Evolutionary conservation across 2,113 vertebrate genomes (phyloP), one percentile per base, ranked within the genome.

Genomic region (Thunnus thynnus): DNA sequence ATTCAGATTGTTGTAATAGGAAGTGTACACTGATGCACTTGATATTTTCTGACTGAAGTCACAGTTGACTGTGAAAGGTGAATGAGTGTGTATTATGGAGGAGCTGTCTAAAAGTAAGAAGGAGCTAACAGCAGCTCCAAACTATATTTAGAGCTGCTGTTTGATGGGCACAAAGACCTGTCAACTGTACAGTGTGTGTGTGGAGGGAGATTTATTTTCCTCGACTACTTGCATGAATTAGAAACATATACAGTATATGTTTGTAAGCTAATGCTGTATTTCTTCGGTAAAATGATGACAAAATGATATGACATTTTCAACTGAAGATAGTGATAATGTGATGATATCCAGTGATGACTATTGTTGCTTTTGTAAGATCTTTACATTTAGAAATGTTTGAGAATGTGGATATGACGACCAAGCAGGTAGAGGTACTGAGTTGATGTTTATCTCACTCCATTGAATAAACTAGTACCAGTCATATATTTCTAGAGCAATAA

Each of bases 41-140:
- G n/a, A 65, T 4, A 5, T 44, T 71, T 77, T 74, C 55, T 51
- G 57, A 69, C 75, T 57, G 20, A 71, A 76, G 48, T 86, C 75
- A 83, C 76, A 69, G 78, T 80, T 74, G 72, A 81, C 55, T 71
- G 86, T 69, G 52, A 87, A 82, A 86, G 61, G 84, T 78, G 70
- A 84, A 32, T 36, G 79, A 77, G 80, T 74, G 68, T 55, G 13
- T 36, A 72, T 63, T 79, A 58, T 58, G 80, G 44, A 73, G 52
- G 51, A 86, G 67, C 18, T 1, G 32, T 32, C 79, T 86, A 85
- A 86, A 86, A 86, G 86, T 78, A 88, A 50, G 67, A 17, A 11
- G 46, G 51, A 57, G 70, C 70, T 75, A 61, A 61, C 54, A 81
- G 46, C 73, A 64, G 22, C 57, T 56, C 67, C 50, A 52, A 65